Percentiles rank a stretch among this genome's conserved stretches.
phyloP scores from a whole-genome alignment of 2,888 invertebrate genomes.

The Limenitis camilla region DNA sequence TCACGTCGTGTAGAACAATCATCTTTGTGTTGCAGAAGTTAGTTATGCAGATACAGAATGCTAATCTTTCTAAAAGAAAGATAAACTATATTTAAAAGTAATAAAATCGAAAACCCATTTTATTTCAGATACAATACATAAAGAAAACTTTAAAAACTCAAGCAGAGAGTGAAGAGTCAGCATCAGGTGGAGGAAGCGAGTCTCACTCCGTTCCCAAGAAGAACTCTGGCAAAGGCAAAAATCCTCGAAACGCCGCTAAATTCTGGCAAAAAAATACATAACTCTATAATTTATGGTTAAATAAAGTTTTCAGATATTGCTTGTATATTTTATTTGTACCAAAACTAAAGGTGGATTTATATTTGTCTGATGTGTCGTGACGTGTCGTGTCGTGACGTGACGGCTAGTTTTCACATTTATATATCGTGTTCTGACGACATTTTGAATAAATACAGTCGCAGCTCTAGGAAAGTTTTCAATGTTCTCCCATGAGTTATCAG shows the following conservation, averaged over 20 bases:
- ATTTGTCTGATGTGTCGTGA: too few relatives aligned
- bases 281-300: conserved; percentile 27
- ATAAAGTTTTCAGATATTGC: conserved; percentile 24
- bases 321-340: conserved; percentile 10
- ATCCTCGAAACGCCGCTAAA: conserved; percentile 78
- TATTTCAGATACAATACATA: conserved; percentile 83
- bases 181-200: conserved; percentile 77
- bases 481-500: too few relatives aligned
- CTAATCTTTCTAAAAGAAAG: too few relatives aligned
- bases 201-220: conserved; percentile 76
- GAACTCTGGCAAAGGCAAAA: conserved; percentile 84
- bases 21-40: too few relatives aligned
- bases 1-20: too few relatives aligned
- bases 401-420: too few relatives aligned
- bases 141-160: conserved; percentile 92
- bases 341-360: too few relatives aligned
- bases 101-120: neutral
- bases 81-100: neutral
- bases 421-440: too few relatives aligned
- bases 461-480: too few relatives aligned
- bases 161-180: conserved; percentile 89
- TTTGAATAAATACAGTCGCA: too few relatives aligned
- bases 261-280: conserved; percentile 79
- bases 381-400: too few relatives aligned
- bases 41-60: too few relatives aligned